These are phyloP conservation scores for Halichondria panicea DNA, from an alignment of 37 sponge, comb jelly and placozoan species.

Conservation along the genomic window DNA sequence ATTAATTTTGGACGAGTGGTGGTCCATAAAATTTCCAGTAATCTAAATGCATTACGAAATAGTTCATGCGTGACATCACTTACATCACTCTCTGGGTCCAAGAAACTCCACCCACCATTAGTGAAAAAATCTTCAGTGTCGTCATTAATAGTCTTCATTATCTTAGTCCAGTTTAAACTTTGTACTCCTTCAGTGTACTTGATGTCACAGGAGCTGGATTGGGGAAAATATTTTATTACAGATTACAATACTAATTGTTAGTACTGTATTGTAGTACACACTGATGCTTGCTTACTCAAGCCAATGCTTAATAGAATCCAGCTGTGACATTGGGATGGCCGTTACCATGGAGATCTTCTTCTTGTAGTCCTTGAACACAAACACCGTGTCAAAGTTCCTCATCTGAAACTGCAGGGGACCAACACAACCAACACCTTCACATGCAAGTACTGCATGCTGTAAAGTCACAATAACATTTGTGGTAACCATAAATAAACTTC, in stretches of 20 bases:
- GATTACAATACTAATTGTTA: background rate
- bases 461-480: background rate
- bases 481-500: background rate
- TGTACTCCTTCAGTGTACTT: slow-evolving; percentile 98
- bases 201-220: slow-evolving; percentile 89
- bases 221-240: background rate
- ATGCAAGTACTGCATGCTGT: background rate
- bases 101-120: slow-evolving; percentile 96
- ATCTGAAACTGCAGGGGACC: slow-evolving; percentile 85
- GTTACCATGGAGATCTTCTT: slow-evolving; percentile 86
- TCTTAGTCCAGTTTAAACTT: slow-evolving; percentile 97
- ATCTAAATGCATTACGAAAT: background rate
- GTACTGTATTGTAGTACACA: background rate
- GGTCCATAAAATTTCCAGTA: background rate
- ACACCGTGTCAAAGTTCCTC: slow-evolving; percentile 98
- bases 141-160: slow-evolving; percentile 99
- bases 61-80: background rate
- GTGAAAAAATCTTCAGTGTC: slow-evolving; percentile 97
- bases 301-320: slow-evolving; percentile 97
- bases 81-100: slow-evolving; percentile 91
- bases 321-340: slow-evolving; percentile 89
- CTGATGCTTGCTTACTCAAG: slow-evolving; percentile 73
- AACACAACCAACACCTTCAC: background rate
- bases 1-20: background rate
- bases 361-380: slow-evolving; percentile 98